phyloP scores from a whole-genome alignment of 2,113 vertebrate genomes.

The Cranoglanis bouderius region DNA sequence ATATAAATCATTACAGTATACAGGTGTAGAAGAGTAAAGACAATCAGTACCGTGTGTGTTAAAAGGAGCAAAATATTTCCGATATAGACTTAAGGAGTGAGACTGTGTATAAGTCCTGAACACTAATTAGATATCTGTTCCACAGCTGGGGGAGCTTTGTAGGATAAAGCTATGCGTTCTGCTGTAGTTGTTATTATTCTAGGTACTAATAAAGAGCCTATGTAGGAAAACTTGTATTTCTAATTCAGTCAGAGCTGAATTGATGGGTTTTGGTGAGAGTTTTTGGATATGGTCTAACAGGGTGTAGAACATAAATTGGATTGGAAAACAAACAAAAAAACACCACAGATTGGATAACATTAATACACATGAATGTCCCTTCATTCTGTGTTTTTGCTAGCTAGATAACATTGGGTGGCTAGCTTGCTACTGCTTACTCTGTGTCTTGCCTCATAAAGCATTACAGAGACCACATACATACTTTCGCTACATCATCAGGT shows the following conservation, averaged over 20 bases:
- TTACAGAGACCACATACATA: background rate
- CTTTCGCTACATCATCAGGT: background rate
- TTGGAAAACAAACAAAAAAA: background rate
- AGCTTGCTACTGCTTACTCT: background rate
- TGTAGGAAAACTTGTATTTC: no score
- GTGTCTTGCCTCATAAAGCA: background rate
- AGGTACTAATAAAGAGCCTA: slow-evolving; percentile 1
- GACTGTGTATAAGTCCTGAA: background rate
- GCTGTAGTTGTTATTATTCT: background rate
- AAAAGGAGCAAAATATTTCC: background rate
- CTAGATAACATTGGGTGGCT: background rate
- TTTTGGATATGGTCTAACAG: no score
- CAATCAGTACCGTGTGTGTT: background rate
- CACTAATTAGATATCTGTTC: background rate
- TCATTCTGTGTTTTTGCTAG: background rate
- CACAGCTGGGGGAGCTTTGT: background rate
- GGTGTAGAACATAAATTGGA: no score
- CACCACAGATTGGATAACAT: background rate
- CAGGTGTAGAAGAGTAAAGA: no score
- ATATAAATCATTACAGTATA: no score
- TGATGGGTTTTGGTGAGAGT: no score
- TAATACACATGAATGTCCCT: background rate
- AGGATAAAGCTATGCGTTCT: background rate
- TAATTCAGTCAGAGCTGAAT: no score
- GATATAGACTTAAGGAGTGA: background rate